Base-by-base conservation (phyloP, 2,888 invertebrate species). In the Brenthis ino region DNA sequence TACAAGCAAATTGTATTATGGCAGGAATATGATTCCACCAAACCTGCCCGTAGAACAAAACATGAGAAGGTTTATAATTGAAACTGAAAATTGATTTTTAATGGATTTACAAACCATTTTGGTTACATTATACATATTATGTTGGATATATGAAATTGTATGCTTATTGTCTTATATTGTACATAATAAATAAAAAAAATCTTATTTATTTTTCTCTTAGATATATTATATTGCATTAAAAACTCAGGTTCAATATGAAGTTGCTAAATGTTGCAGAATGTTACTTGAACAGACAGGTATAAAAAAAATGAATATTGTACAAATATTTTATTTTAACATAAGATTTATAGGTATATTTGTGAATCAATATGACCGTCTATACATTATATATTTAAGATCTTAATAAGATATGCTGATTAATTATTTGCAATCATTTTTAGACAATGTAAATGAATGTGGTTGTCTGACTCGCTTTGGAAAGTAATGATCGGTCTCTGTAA, bases 1-100 rank as follows among this genome's bases (percentile, higher is more conserved):
- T 6, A 79, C 83, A 0, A 91, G 89, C 69, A 91, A 89, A 71
- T 75, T 90, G 58, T 91, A 85, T 72, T 79, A 82, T 48, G 85
- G 85, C 2, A 80, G 86, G 63, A 82, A 75, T 69, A 76, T 81
- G 63, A 79, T 86, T 48, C 83, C 86, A 8, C 83, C 87, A 2
- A 84, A 88, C 74, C 77, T 84, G 57, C 85, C 85, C 6, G 83
- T 81, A n/a, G 80, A 84, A 57, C 80, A 86, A 57, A 88, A 89
- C 65, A 84, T 86, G 80, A 79, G 84, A 72, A 76, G 33, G 47
- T 69, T 73, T 63, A 67, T 73, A 57, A 68, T 72, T 63, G 56
- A 74, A 14, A 65, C 60, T 58, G 65, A 63, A 63, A 67, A 68
- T 57, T 72, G 57, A 57, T 57, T 58, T 56, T 55, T 43, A 68